phyloP scores from a whole-genome alignment of 2,797 vertebrate species.

The Loris lydekkerianus region DNA sequence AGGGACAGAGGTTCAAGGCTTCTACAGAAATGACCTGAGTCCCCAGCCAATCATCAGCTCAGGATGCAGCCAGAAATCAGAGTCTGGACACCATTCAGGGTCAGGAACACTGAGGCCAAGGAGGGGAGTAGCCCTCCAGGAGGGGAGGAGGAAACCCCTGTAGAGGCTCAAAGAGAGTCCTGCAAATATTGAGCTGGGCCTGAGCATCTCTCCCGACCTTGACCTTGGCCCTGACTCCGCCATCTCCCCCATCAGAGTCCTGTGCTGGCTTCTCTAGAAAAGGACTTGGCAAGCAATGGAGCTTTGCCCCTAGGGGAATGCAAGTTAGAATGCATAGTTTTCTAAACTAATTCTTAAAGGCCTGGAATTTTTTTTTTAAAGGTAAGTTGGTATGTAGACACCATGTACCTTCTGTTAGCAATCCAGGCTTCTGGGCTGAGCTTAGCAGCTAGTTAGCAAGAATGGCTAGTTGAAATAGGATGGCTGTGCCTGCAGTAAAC shows the following conservation, averaged over 20 bases:
- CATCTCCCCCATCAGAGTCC: not conserved
- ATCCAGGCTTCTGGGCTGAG: not conserved
- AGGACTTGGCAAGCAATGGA: not conserved
- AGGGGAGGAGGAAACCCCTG: not conserved
- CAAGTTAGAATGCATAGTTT: not conserved
- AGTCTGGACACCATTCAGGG: accelerated
- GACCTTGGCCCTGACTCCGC: not conserved
- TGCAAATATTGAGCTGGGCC: not conserved
- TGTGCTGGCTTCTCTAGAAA: not conserved
- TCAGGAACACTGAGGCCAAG: not conserved
- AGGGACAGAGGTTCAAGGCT: not conserved
- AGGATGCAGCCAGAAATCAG: not conserved
- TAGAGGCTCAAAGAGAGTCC: not conserved
- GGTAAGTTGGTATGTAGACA: not conserved
- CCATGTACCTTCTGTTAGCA: not conserved
- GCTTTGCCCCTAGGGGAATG: not conserved
- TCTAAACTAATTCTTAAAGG: not conserved
- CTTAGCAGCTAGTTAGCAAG: not conserved
- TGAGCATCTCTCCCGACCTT: not conserved
- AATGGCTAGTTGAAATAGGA: not conserved
- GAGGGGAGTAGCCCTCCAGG: accelerated
- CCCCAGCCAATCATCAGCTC: too few relatives aligned
- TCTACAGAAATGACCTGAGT: not conserved
- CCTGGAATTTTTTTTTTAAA: too few relatives aligned
- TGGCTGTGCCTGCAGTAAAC: not conserved